Evolutionary conservation across 2,888 invertebrate genomes (phyloP), one percentile per base, ranked within the genome.

Genomic region (Rutpela maculata): DNA sequence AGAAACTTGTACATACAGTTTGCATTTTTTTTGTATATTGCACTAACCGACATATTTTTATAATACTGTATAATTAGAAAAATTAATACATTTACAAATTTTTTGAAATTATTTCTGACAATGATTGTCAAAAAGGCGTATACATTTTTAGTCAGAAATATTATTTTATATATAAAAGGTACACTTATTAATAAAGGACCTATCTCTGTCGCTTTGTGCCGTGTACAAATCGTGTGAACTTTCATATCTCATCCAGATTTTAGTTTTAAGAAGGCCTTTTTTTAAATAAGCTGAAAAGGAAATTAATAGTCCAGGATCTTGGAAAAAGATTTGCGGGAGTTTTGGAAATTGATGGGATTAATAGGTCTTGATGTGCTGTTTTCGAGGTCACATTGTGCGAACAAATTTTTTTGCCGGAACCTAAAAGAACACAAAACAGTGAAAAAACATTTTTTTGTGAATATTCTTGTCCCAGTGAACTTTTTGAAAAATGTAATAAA

Each of bases 121-220:
- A 65, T 88, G 88, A 88, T 88, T 88, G 88, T 88, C 88, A 82
- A 85, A 84, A 85, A 81, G 83, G 86, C 88, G 87, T 88, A 87
- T 87, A 88, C 87, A 83, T 79, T 79, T 76, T 78, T 71, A 59
- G 75, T 75, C 75, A 75, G 63, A 75, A 63, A 71, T 57, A 35
- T 31, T 59, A 18, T 10, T 43, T 69, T 69, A 57, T 15, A 59
- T 31, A 18, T 69, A 69, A n/a, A 57, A 67, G 35, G 66, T 66
- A 66, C 66, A 66, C 50, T 19, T 43, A 66, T 43, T 43, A 43
- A 43, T 43, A 12, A 43, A 43, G 15, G 43, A 43, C 11, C 12
- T n/a, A n/a, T 43, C 3, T 43, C 43, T 43, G 43, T 4, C 43
- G 43, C 4, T 43, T 43, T 38, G 38, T 38, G 38, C 38, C 43